phyloP scores from a whole-genome alignment of 2,797 vertebrate genomes.

The Coreius guichenoti region DNA sequence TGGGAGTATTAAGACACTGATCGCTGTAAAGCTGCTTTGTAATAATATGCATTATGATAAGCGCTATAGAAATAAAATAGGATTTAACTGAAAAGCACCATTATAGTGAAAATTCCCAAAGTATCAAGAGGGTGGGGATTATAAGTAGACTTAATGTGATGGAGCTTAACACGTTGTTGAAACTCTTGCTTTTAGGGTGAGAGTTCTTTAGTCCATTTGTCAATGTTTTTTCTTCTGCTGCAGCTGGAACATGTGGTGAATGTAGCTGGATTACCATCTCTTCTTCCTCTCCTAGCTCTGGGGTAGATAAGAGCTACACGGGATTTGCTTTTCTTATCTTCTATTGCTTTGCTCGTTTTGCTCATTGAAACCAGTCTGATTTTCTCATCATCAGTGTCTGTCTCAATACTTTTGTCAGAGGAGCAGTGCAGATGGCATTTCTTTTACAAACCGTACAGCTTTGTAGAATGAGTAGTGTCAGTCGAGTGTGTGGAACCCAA shows the following conservation, averaged over 20 bases:
- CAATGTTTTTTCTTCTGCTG: background rate
- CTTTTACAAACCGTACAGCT: background rate
- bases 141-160: constrained; percentile 6
- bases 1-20: constrained; percentile 16
- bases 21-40: constrained; percentile 16
- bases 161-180: constrained; percentile 5
- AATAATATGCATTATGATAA: constrained; percentile 18
- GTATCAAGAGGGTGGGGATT: constrained; percentile 8
- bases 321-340: background rate
- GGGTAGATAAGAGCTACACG: background rate
- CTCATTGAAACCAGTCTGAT: background rate
- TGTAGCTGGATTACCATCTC: constrained; percentile 8
- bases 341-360: background rate
- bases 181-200: background rate
- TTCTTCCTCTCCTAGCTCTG: background rate
- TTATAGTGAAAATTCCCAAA: background rate
- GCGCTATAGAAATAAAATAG: background rate
- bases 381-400: constrained; percentile 6
- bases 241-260: background rate
- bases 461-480: background rate
- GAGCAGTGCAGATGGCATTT: background rate
- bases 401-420: background rate
- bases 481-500: background rate
- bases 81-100: constrained; percentile 7
- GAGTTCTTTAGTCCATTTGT: background rate